A percentile compares a stretch with the other conserved stretches of the same genome.
Conservation (phyloP, 2,797 vertebrate genomes). For the Chrosomus eos region DNA sequence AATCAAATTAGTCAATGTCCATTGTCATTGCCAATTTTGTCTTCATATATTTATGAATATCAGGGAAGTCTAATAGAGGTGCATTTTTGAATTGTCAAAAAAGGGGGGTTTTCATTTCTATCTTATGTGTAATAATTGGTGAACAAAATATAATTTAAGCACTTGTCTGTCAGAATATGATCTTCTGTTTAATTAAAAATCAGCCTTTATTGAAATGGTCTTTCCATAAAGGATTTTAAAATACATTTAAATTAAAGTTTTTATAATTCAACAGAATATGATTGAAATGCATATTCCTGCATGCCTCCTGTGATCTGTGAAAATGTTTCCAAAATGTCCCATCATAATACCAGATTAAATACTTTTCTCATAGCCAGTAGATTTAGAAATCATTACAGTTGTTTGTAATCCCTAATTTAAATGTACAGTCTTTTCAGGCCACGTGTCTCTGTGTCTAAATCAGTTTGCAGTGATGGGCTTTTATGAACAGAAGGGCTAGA, state of each 20-base stretch:
- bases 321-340: not conserved
- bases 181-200: not conserved
- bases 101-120: not conserved
- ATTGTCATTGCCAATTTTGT: not conserved
- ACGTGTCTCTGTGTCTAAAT: not conserved
- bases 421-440: not conserved
- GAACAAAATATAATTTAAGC: not conserved
- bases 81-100: not conserved
- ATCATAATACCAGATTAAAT: constrained; percentile 13
- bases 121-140: not conserved
- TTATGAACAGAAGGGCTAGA: constrained; percentile 10
- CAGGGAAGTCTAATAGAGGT: not conserved
- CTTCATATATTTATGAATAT: not conserved
- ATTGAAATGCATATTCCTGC: not conserved
- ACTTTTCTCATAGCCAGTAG: constrained; percentile 3
- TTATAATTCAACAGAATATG: not conserved
- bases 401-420: constrained; percentile 25
- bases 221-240: not conserved
- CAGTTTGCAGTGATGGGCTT: not conserved
- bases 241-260: not conserved
- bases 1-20: not conserved
- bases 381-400: not conserved
- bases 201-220: not conserved
- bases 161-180: not conserved
- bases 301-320: not conserved